These are phyloP conservation scores for Emydoidea blandingii DNA, from an alignment of 2,797 vertebrate genomes.

Conservation along the genomic window DNA sequence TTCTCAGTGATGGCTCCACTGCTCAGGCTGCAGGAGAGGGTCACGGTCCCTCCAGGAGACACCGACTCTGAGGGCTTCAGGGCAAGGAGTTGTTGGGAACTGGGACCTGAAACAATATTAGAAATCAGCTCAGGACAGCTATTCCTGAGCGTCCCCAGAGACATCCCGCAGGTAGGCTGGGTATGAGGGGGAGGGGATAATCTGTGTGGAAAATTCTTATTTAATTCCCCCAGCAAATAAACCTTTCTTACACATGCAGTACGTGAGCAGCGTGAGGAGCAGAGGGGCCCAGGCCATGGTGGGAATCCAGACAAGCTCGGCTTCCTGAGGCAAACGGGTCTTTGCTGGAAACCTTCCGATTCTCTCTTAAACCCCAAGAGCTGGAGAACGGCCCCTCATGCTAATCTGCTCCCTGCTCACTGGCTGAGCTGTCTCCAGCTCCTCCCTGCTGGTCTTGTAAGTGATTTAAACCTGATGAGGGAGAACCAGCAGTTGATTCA, in stretches of 20 bases:
- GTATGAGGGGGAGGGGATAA: not conserved
- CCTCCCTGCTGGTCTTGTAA: too few species aligned
- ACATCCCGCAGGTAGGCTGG: accelerated
- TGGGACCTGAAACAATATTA: not conserved
- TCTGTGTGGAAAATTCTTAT: not conserved
- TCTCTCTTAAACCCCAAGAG: not conserved
- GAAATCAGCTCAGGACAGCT: not conserved
- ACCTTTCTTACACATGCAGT: not conserved
- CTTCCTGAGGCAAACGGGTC: not conserved
- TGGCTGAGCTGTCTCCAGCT: not conserved
- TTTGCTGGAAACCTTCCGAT: not conserved
- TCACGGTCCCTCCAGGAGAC: not conserved
- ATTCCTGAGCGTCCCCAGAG: not conserved
- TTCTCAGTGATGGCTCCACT: not conserved
- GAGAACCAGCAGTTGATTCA: too few species aligned
- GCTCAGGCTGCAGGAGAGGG: not conserved
- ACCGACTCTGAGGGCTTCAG: not conserved
- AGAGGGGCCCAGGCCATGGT: not conserved
- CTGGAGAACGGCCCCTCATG: not conserved
- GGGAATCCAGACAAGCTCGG: not conserved
- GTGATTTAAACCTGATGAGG: too few species aligned
- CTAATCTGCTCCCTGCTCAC: not conserved
- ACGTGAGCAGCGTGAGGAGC: not conserved
- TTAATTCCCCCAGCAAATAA: not conserved
- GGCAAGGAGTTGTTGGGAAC: not conserved